Evolutionary conservation across 2,797 vertebrate species (phyloP), one percentile per base, ranked within the genome.

Genomic region (Gymnopithys bicolor): DNA sequence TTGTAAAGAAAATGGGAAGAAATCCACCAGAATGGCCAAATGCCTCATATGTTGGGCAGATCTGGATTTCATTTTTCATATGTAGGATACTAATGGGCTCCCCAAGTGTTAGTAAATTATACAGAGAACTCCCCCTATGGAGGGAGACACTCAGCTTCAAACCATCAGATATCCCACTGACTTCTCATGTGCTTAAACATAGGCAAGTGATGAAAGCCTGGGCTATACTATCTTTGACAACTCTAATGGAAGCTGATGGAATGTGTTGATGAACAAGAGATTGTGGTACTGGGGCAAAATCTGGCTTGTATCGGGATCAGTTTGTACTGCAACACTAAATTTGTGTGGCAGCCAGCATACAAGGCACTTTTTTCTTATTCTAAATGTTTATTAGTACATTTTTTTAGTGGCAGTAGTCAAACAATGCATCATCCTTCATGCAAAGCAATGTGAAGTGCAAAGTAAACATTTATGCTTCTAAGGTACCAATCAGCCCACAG

Each of bases 101-200:
- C 30, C 41, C 33, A 56, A 8, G 1, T 1, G 1, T 49, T 63
- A 56, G 41, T 53, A 73, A 82, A 53, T 88, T 70, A 12, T 30
- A 49, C 16, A 58, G 71, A 83, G 30, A 71, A 30, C 22, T 92
- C 16, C 32, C 5, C 30, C 11, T 27, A 4, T 0, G 1, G 41
- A 84, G 58, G 55, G 21, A 73, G 37, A 21, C 7, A 1, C 30
- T 70, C 71, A 21, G 33, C 43, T 83, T 86, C 67, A 62, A 59
- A 68, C 30, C 48, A 22, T 85, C 28, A 82, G 13, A 51, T 1
- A 49, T 90, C 67, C 45, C 59, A 18, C 76, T 88, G 83, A 89
- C 46, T 96, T 91, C 85, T 96, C 83, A 74, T 95, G 91, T 96
- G 91, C 85, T 96, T 97, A 94, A 94, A 93, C 74, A 43, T 70